A percentile compares a stretch with the other conserved stretches of the same genome.
Conservation (phyloP, 2,113 vertebrate species). For the Crotalus helleri region DNA sequence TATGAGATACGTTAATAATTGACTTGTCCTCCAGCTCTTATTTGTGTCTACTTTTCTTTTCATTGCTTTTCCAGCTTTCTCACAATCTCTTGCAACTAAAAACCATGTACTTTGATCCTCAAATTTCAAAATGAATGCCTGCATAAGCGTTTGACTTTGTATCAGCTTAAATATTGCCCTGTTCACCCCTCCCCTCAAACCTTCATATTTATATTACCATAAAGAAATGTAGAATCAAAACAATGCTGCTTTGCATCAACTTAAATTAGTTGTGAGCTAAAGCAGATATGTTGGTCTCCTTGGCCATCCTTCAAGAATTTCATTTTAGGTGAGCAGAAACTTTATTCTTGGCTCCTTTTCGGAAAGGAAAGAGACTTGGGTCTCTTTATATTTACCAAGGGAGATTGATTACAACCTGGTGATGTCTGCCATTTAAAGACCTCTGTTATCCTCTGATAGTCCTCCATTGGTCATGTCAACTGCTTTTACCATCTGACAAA, state of each 20-base stretch:
- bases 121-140: slow-evolving; percentile 50
- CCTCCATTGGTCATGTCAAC: neutral
- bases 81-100: neutral
- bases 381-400: slow-evolving; percentile 48
- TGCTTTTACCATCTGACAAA: slow-evolving; percentile 30
- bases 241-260: neutral
- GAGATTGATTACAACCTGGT: slow-evolving; percentile 19
- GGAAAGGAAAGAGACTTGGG: slow-evolving; percentile 48
- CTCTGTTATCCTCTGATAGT: slow-evolving; percentile 8
- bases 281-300: slow-evolving; percentile 32
- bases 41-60: neutral
- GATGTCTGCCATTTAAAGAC: neutral
- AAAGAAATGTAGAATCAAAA: slow-evolving; percentile 55
- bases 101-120: slow-evolving; percentile 54
- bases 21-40: neutral
- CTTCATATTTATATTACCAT: slow-evolving; percentile 59
- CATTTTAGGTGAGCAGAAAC: slow-evolving; percentile 45
- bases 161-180: slow-evolving; percentile 57
- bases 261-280: slow-evolving; percentile 39
- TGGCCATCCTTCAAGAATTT: slow-evolving; percentile 49
- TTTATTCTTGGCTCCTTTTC: slow-evolving; percentile 43
- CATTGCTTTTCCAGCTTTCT: neutral
- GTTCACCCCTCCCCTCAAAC: slow-evolving; percentile 48
- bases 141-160: slow-evolving; percentile 53
- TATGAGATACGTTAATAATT: neutral